phyloP scores from a whole-genome alignment of 1,140 invertebrate genomes.

The Samia ricini region DNA sequence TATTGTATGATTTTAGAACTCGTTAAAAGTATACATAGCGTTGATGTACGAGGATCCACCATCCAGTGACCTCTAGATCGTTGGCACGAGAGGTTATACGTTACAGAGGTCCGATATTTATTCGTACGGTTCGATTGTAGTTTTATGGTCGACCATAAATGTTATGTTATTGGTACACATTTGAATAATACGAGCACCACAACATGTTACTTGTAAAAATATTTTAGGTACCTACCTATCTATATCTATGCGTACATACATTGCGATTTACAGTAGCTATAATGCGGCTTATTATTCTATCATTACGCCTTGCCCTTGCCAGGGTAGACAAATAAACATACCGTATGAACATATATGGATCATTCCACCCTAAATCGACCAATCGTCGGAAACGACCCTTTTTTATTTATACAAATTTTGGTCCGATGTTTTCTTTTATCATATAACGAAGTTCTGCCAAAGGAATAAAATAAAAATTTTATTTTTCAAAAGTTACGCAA shows the following conservation, averaged over 20 bases:
- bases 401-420: too few species aligned
- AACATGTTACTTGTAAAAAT: constrained; percentile 59
- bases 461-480: too few species aligned
- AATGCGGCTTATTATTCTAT: not conserved
- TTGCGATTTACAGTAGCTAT: not conserved
- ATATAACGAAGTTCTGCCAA: too few species aligned
- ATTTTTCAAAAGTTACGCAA: too few species aligned
- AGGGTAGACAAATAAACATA: not conserved
- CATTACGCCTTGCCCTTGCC: not conserved
- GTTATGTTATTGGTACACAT: constrained; percentile 68
- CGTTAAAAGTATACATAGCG: too few species aligned
- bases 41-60: not conserved
- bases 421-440: too few species aligned
- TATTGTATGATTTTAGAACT: not conserved
- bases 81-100: constrained; percentile 55
- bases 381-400: too few species aligned
- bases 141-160: constrained; percentile 71
- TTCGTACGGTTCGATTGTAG: constrained; percentile 71
- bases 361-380: too few species aligned
- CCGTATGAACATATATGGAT: too few species aligned
- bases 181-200: constrained; percentile 69
- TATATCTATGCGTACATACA: constrained; percentile 4
- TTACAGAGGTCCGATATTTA: constrained; percentile 72
- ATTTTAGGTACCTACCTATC: constrained; percentile 57
- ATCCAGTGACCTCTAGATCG: constrained; percentile 32